Evolutionary conservation across 2,888 invertebrate species (phyloP), one percentile per base, ranked within the genome.

Genomic region (Zootermopsis nevadensis): DNA sequence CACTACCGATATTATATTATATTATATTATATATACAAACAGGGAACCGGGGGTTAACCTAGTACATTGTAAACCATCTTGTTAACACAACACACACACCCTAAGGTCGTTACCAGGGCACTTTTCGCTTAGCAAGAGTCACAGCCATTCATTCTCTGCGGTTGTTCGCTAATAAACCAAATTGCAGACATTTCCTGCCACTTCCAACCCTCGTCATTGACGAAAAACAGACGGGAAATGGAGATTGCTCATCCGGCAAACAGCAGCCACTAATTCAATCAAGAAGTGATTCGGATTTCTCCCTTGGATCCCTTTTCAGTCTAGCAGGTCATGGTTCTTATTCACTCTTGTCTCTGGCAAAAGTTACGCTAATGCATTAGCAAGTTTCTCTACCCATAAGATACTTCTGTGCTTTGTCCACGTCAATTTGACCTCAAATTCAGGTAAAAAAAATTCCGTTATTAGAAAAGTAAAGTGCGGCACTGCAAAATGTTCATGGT

Each of bases 241-340:
- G 38, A 42, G 74, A 38, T 30, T 38, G 38, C 74, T 74, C 84
- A 80, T 79, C 80, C 84, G 72, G 84, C 31, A 84, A 84, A 84
- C 82, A 79, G 82, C 42, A 53, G 72, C 82, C 84, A 80, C 84
- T 84, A 84, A 84, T 84, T 84, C 84, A 84, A 84, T 84, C 79
- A 82, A 42, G 42, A 48, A 80, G 67, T 33, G 81, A 74, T 38
- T 35, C 35, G n/a, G 38, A 74, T 53, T 81, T 74, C 53, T 72
- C 30, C 42, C 80, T 67, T 66, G 35, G n/a, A n/a, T 60, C 31
- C 1, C 79, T 30, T 60, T 60, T 31, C 55, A 30, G n/a, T 60
- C 33, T 0, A 31, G 77, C n/a, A 48, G n/a, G 42, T n/a, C 48
- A 48, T 4, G 48, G 8, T 15, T 48, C 19, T 19, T 48, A 48